Evolutionary conservation across 1,140 invertebrate genomes (phyloP).

Genomic region (Sminthurinus signatus): DNA sequence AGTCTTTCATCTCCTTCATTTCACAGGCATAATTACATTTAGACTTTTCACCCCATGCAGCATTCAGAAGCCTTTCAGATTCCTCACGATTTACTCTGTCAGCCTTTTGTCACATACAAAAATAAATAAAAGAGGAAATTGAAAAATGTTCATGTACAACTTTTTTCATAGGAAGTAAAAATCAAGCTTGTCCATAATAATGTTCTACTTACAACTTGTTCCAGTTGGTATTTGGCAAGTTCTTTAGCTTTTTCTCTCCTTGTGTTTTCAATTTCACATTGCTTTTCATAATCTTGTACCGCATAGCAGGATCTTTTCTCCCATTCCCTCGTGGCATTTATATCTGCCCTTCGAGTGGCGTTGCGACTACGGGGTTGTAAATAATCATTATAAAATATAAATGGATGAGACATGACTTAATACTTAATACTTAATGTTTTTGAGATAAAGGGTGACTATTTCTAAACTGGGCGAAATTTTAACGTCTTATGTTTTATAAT

Average conservation of each 20-base stretch:
- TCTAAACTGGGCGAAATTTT: no score
- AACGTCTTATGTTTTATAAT: no score
- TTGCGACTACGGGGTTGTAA: not conserved
- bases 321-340: not conserved
- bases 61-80: not conserved
- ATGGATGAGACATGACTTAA: no score
- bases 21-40: not conserved
- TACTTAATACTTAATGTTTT: no score
- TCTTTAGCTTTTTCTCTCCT: constrained; percentile 3
- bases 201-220: constrained; percentile 4
- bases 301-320: not conserved
- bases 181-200: no score
- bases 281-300: not conserved
- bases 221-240: not conserved
- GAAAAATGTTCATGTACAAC: no score
- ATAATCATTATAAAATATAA: not conserved
- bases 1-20: not conserved
- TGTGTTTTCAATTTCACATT: not conserved
- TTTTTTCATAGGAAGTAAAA: no score
- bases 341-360: not conserved
- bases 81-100: not conserved
- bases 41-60: not conserved
- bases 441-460: no score
- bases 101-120: not conserved
- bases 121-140: no score